Evolutionary conservation across 2,888 invertebrate genomes (phyloP), one percentile per base, ranked within the genome.

Genomic region (Marasmarcha lunaedactyla): DNA sequence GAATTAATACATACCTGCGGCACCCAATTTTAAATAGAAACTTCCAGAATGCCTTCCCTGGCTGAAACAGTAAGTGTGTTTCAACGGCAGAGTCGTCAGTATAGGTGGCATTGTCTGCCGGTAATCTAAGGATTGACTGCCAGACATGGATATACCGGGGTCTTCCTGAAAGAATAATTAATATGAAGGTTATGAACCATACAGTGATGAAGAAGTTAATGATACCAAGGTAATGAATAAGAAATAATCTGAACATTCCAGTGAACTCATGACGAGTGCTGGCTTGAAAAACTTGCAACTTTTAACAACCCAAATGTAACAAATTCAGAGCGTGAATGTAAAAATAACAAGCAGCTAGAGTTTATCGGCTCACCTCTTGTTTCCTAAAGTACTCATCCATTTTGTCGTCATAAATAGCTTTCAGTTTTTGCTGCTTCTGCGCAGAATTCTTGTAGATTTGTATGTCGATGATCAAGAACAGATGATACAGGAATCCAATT

Each of bases 1-100:
- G n/a, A n/a, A n/a, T n/a, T n/a, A n/a, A n/a, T n/a, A 4, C 30
- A 66, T 72, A 89, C 90, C 89, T 53, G 89, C 88, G 40, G 91
- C 90, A 38, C 91, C 91, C 50, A 90, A 65, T 77, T 91, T 91
- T 13, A 91, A 78, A 61, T 89, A 92, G 60, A 91, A 89, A 53
- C 90, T 90, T 20, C 89, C 90, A 12, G 89, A 88, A 67, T 91
- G 90, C 46, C 90, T 70, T 39, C 90, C 90, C 34, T 85, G 85
- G 50, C 85, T 87, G 62, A 90, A 89, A 59, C 88, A 89, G 57
- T 89, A 89, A 52, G 84, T 65, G 52, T 88, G 88, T 25, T 70
- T 76, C 35, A 85, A 49, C 7, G 83, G 71, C 35, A 74, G 69
- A 2, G 83, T 61, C 10, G 71, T 52, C 0, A 86, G 79, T 1